These are phyloP conservation scores for Anas platyrhynchos DNA, from an alignment of 2,113 vertebrate species.

Conservation along the genomic window DNA sequence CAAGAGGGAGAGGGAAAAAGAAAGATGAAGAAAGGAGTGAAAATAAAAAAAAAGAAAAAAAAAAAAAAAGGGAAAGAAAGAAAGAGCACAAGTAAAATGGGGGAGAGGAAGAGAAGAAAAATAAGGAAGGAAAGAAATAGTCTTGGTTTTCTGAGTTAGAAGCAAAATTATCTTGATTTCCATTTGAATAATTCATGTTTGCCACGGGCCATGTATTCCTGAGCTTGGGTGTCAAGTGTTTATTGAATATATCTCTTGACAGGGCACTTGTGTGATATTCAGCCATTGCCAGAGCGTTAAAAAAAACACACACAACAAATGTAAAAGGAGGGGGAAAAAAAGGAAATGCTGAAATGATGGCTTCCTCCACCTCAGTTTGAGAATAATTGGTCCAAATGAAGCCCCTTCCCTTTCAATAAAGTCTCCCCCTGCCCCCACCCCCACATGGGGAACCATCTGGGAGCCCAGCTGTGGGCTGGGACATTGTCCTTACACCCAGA, in stretches of 20 bases:
- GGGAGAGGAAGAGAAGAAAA: slow-evolving; percentile 27
- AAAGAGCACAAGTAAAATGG: slow-evolving; percentile 6
- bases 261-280: slow-evolving; percentile 74
- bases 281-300: slow-evolving; percentile 49
- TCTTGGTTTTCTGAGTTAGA: slow-evolving; percentile 76
- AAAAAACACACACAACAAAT: slow-evolving; percentile 68
- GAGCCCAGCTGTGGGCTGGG: neutral
- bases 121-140: slow-evolving; percentile 58
- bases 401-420: slow-evolving; percentile 8
- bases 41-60: neutral
- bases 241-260: slow-evolving; percentile 78
- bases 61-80: neutral
- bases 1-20: neutral
- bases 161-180: slow-evolving; percentile 81
- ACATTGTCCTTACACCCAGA: neutral
- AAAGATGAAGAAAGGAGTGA: neutral
- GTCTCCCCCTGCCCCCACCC: neutral
- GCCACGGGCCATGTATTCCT: slow-evolving; percentile 80
- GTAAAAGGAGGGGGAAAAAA: neutral
- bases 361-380: slow-evolving; percentile 70
- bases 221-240: slow-evolving; percentile 78
- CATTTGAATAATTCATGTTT: slow-evolving; percentile 80
- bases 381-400: slow-evolving; percentile 80
- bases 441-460: neutral
- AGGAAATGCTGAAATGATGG: slow-evolving; percentile 4